Percentiles rank a stretch among this genome's conserved stretches.
Evolutionary conservation across 2,113 vertebrate species (phyloP).

Genomic region (Forbesichthys papilliferus): DNA sequence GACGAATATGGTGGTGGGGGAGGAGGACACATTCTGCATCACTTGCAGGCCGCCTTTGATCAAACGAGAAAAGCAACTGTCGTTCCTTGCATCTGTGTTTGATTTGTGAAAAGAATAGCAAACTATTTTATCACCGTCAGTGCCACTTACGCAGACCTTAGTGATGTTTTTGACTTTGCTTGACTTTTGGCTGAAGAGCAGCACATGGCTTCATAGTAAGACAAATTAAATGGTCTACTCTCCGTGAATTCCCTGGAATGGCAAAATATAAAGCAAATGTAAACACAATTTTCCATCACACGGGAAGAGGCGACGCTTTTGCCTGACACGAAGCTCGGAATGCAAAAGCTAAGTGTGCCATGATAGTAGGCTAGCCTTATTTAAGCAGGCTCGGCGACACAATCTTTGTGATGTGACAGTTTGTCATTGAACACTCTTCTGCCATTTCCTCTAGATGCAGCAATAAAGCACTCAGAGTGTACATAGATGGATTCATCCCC

Average conservation of each 20-base stretch:
- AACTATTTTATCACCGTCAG: slow-evolving; percentile 51
- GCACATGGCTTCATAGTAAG: slow-evolving; percentile 5
- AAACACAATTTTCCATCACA: slow-evolving; percentile 56
- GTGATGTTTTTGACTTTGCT: neutral
- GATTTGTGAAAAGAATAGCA: slow-evolving; percentile 50
- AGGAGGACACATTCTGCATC: slow-evolving; percentile 50
- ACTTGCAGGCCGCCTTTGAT: slow-evolving; percentile 73
- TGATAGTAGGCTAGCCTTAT: slow-evolving; percentile 55
- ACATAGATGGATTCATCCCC: slow-evolving; percentile 52
- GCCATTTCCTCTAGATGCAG: neutral
- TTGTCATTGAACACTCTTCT: slow-evolving; percentile 50
- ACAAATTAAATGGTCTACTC: slow-evolving; percentile 20
- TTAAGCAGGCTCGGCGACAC: slow-evolving; percentile 57
- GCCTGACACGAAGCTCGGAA: slow-evolving; percentile 35
- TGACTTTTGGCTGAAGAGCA: neutral
- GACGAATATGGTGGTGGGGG: slow-evolving; percentile 41
- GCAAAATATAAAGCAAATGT: slow-evolving; percentile 13
- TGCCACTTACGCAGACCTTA: slow-evolving; percentile 23
- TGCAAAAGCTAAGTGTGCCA: slow-evolving; percentile 52
- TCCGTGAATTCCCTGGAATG: slow-evolving; percentile 22
- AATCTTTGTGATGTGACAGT: slow-evolving; percentile 66
- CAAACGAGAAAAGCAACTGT: slow-evolving; percentile 66
- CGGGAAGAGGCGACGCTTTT: slow-evolving; percentile 35
- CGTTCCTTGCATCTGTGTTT: slow-evolving; percentile 53
- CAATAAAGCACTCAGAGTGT: neutral